A percentile compares a stretch with the other conserved stretches of the same genome.
phyloP scores from a whole-genome alignment of 2,888 invertebrate genomes.

The Aporophyla nigra region DNA sequence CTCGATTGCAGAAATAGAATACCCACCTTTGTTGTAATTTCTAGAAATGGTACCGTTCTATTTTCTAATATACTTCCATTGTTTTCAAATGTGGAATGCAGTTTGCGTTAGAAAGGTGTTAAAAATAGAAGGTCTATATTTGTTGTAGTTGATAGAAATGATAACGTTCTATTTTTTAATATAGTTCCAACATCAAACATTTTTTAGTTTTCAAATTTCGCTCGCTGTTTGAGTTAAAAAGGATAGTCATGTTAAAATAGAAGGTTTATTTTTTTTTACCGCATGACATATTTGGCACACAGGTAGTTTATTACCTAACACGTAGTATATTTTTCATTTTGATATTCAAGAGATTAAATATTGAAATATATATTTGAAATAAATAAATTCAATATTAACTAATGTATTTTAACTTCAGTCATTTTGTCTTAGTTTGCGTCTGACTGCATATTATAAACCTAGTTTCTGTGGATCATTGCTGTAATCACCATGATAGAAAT shows the following conservation, averaged over 20 bases:
- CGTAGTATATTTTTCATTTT: no score
- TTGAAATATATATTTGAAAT: no score
- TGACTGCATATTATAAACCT: background rate
- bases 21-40: background rate
- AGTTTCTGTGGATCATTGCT: background rate
- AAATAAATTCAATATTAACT: background rate
- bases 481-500: background rate
- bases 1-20: constrained; percentile 31
- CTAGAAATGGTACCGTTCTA: constrained; percentile 8
- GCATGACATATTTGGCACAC: background rate
- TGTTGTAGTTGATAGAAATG: background rate
- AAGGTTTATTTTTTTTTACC: background rate
- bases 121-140: background rate
- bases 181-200: no score
- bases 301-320: no score
- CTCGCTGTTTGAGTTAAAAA: no score
- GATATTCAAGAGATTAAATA: no score
- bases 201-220: no score
- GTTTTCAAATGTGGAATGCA: background rate
- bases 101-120: background rate
- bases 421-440: background rate
- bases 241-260: background rate
- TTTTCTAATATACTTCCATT: background rate
- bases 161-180: no score
- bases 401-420: background rate